Base-by-base conservation (phyloP, 2,797 vertebrate genomes). In the Xenops minutus region DNA sequence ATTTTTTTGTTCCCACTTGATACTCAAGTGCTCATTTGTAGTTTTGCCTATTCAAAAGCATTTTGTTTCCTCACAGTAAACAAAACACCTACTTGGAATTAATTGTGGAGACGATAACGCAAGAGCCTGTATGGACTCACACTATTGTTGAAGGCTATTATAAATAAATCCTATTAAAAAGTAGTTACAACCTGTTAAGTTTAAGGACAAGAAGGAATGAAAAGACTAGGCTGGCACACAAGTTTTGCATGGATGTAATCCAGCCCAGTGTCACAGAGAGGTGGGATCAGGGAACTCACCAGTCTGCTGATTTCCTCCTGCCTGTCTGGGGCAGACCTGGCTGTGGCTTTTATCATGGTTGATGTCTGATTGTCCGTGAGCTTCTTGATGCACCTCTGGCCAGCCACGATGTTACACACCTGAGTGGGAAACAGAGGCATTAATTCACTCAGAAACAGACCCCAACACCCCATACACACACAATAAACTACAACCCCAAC, bases 281-380 rank as follows among this genome's bases (percentile, higher is more conserved):
- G n/a, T 22, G 77, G 39, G 56, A 75, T 1, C 62, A 43, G 64
- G 74, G 36, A 78, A 97, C 99, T 99, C 97, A 99, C 99, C 99
- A 99, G 89, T 94, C 99, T 98, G 98, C 99, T 99, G 96, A 99
- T 99, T 96, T 99, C 99, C 96, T 99, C 99, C 85, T 99, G 99
- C 78, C 99, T 98, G 94, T 99, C 99, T 3, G 99, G 99, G 7
- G 99, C 99, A 84, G 99, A 99, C 92, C 99, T 98, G 58, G 99
- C 99, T 36, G 99, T 99, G 41, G 99, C 99, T 98, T 99, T 99
- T 97, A 99, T 99, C 99, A 99, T 99, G 30, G 99, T 99, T 11
- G 99, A 99, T 23, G 99, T 99, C 93, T 99, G 99, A 98, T 99
- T 99, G 99, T 99, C 99, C 0, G 99, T 99, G 46, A 99, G 98